A percentile compares a stretch with the other conserved stretches of the same genome.
phyloP scores from a whole-genome alignment of 2,888 invertebrate species.

The Trisateles emortualis region DNA sequence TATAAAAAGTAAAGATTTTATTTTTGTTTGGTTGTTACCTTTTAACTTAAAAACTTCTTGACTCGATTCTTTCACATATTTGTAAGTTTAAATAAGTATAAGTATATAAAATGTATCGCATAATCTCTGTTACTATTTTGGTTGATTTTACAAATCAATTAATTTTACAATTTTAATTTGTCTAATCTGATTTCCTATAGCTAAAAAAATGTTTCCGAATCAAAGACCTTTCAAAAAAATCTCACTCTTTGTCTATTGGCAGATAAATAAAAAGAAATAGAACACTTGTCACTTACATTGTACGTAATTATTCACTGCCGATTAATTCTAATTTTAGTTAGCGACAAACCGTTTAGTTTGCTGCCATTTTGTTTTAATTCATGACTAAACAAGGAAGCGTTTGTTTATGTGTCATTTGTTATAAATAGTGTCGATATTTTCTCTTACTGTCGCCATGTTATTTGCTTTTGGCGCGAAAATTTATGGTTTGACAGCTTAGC shows the following conservation, averaged over 20 bases:
- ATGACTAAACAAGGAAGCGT: slow-evolving; percentile 48
- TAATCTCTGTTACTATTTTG: too few species aligned
- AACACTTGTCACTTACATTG: too few species aligned
- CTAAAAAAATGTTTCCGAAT: too few species aligned
- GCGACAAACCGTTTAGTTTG: slow-evolving; percentile 15
- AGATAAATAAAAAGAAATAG: background rate
- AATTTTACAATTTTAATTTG: too few species aligned
- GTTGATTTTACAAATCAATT: too few species aligned
- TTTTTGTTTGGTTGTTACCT: too few species aligned
- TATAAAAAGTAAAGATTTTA: too few species aligned
- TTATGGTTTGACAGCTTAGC: slow-evolving; percentile 7
- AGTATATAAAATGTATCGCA: too few species aligned
- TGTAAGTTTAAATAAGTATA: too few species aligned
- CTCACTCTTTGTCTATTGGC: background rate
- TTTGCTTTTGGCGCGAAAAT: slow-evolving; percentile 13
- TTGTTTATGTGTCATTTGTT: slow-evolving; percentile 34
- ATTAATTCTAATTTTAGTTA: slow-evolving; percentile 41
- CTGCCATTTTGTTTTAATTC: slow-evolving; percentile 36
- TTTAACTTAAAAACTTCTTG: too few species aligned
- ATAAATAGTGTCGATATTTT: slow-evolving; percentile 38
- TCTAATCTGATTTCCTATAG: too few species aligned
- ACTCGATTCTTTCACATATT: too few species aligned
- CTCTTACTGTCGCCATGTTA: slow-evolving; percentile 13
- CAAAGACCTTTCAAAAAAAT: background rate
- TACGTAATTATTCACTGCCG: slow-evolving; percentile 17